Base-by-base conservation (phyloP, 2,888 invertebrate species). In the Nineta flava region DNA sequence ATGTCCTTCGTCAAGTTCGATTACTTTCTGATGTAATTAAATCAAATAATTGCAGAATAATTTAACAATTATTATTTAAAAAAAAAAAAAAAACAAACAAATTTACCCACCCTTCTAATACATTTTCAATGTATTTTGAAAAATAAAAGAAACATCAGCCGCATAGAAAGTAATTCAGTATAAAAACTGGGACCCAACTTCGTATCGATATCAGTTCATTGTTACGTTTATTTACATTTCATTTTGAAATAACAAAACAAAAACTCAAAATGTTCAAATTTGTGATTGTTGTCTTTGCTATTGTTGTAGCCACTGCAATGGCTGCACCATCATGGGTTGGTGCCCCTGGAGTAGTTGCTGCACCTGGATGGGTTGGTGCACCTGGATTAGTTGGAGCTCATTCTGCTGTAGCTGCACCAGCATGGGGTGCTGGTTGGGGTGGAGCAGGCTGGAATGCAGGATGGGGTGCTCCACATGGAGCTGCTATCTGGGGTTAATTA, bases 181-280 rank as follows among this genome's bases (percentile, higher is more conserved):
- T 26, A 26, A 26, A 26, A 26, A 26, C 26, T 2, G 26, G 6
- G 26, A 26, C 26, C 26, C 4, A 26, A 26, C 7, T 26, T 26
- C 1, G 7, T 26, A 26, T 38, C 38, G 38, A 38, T 12, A 38
- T 38, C 38, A 38, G 38, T 38, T 53, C 34, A 21, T 44, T 9
- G 21, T 19, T 31, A 34, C 45, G 12, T 35, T 50, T 34, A 26
- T 6, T 26, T 26, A 7, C 7, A 26, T 26, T 5, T 26, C 7
- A 26, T 7, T 26, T 26, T 6, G 7, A 26, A 26, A 26, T 26
- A 26, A 26, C 26, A 2, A 26, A 26, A 26, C 26, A 26, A 26
- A 7, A 26, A 26, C 17, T 12, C 17, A 43, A 43, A 21, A 43
- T 43, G 43, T 43, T 43, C 43, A 43, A 43, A 43, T 43, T 43